A percentile compares a stretch with the other conserved stretches of the same genome.
These are phyloP conservation scores for Plectropomus leopardus DNA, from an alignment of 2,113 vertebrate species.

Conservation along the genomic window DNA sequence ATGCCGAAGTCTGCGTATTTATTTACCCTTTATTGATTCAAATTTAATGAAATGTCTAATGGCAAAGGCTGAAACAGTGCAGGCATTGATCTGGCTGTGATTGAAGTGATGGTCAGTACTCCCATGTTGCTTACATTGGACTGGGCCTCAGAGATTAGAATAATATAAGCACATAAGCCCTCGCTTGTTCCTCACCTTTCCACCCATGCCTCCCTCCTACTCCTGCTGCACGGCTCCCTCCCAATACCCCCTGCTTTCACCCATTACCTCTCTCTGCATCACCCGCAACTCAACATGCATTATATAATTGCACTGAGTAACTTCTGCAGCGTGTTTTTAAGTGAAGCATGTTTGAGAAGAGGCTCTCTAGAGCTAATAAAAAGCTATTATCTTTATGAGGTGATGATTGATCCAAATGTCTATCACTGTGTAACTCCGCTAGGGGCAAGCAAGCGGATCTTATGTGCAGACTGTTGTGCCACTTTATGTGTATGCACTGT, in stretches of 20 bases:
- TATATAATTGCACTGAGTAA: conserved; percentile 24
- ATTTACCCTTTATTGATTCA: conserved; percentile 76
- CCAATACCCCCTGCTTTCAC: conserved; percentile 8
- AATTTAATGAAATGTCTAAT: conserved; percentile 81
- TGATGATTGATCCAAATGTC: conserved; percentile 11
- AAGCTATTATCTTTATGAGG: conserved; percentile 13
- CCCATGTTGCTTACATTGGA: conserved; percentile 84
- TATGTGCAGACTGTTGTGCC: conserved; percentile 17
- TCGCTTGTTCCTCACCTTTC: conserved; percentile 74
- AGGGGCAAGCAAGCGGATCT: conserved; percentile 8
- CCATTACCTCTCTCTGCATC: conserved; percentile 18
- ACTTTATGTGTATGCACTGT: conserved; percentile 30
- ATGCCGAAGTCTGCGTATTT: conserved; percentile 73
- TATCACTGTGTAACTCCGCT: background rate
- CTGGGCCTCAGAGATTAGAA: conserved; percentile 82
- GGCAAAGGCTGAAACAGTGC: conserved; percentile 75
- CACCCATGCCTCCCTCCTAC: conserved; percentile 15
- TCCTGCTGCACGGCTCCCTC: conserved; percentile 23
- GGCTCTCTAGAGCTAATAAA: background rate
- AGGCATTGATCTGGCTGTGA: conserved; percentile 78
- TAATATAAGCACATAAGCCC: conserved; percentile 84
- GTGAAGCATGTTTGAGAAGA: conserved; percentile 5
- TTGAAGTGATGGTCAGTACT: conserved; percentile 84
- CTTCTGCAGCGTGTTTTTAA: conserved; percentile 23
- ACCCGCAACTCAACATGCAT: background rate